Percentiles rank a stretch among this genome's conserved stretches.
phyloP scores from a whole-genome alignment of 2,113 vertebrate species.

The Xyliphius kryptos region DNA sequence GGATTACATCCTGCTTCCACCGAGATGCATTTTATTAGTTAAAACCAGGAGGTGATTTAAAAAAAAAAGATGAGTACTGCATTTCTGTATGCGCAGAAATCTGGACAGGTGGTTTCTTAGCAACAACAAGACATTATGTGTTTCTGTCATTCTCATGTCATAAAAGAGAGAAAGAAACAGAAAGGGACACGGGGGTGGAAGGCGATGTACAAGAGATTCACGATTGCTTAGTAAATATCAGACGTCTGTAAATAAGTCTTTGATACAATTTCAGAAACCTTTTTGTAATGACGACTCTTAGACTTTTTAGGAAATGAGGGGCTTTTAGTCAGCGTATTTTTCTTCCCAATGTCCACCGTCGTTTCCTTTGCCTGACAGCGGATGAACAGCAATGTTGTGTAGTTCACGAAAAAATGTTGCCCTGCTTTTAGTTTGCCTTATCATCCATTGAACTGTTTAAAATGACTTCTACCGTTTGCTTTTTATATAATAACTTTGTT shows the following conservation, averaged over 20 bases:
- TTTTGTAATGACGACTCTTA: neutral
- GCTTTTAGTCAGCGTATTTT: conserved; percentile 5
- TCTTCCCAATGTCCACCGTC: neutral
- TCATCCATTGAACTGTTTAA: conserved; percentile 45
- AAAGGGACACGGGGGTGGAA: conserved; percentile 1
- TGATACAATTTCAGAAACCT: no score
- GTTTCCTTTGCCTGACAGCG: conserved; percentile 7
- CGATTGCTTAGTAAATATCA: conserved; percentile 25
- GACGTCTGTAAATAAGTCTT: conserved; percentile 6
- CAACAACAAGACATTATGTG: conserved; percentile 63
- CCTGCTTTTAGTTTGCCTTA: conserved; percentile 1
- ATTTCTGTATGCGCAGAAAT: conserved; percentile 53
- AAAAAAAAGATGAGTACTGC: conserved; percentile 43
- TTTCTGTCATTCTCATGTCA: conserved; percentile 53
- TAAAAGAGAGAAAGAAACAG: neutral
- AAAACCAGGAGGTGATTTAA: conserved; percentile 10
- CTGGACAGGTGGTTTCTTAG: conserved; percentile 72
- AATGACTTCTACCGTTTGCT: conserved; percentile 47
- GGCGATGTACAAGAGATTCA: neutral
- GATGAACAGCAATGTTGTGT: neutral
- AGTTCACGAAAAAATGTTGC: neutral
- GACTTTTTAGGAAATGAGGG: conserved; percentile 13
- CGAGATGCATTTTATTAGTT: conserved; percentile 23
- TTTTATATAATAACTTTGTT: conserved; percentile 27
- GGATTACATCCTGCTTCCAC: conserved; percentile 20